Percentiles rank a stretch among this genome's conserved stretches.
Conservation (phyloP, 2,113 vertebrate species). For the Sus scrofa region T2T-Sscrofa CM000827.6:54271501-54272000, state of each 20-base stretch:
- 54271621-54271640: background rate
- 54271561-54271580: background rate
- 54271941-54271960: background rate
- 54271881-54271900: background rate
- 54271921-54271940: background rate
- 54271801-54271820: background rate
- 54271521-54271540: background rate
- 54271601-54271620: background rate
- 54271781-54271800: background rate
- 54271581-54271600: background rate
- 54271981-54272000: background rate
- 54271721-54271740: background rate
- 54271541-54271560: background rate
- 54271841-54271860: background rate
- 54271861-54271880: background rate
- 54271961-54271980: background rate
- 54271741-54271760: background rate
- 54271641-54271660: background rate
- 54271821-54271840: background rate
- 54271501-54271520: conserved; percentile 12
- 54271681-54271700: background rate
- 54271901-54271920: background rate
- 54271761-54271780: background rate
- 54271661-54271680: background rate
- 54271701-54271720: background rate